Conservation (phyloP, 2,888 invertebrate genomes). For the Hybos culiciformis region DNA sequence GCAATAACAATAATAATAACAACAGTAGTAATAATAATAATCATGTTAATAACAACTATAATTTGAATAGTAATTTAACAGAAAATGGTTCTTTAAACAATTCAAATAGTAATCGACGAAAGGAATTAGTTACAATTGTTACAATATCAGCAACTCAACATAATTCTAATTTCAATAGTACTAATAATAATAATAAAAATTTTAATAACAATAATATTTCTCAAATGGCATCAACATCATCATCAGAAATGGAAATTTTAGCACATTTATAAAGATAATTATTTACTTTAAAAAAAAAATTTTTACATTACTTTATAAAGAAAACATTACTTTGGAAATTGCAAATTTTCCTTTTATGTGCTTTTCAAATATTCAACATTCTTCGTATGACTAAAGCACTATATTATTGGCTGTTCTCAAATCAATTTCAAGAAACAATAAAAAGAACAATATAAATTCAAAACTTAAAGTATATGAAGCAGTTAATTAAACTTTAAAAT, state of each 20-base stretch:
- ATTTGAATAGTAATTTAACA: slow-evolving; percentile 1
- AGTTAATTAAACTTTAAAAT: too few relatives aligned
- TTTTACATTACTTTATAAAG: too few relatives aligned
- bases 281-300: too few relatives aligned
- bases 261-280: slow-evolving; percentile 37
- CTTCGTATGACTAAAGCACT: too few relatives aligned
- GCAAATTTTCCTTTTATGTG: too few relatives aligned
- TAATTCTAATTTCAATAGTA: slow-evolving; percentile 11
- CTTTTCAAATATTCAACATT: too few relatives aligned
- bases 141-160: slow-evolving; percentile 26
- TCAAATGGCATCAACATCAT: slow-evolving; percentile 16
- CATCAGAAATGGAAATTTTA: slow-evolving; percentile 31
- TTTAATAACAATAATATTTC: background rate
- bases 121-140: slow-evolving; percentile 35
- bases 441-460: too few relatives aligned
- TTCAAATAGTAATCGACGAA: slow-evolving; percentile 17
- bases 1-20: slow-evolving; percentile 7
- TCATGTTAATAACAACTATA: slow-evolving; percentile 16
- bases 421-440: too few relatives aligned
- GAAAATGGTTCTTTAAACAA: slow-evolving; percentile 12
- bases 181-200: slow-evolving; percentile 1
- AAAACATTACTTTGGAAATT: too few relatives aligned
- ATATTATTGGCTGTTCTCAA: too few relatives aligned
- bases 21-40: slow-evolving; percentile 7
- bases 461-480: too few relatives aligned